Base-by-base conservation (phyloP, 2,888 invertebrate genomes). In the Drosophila neutralis region DNA sequence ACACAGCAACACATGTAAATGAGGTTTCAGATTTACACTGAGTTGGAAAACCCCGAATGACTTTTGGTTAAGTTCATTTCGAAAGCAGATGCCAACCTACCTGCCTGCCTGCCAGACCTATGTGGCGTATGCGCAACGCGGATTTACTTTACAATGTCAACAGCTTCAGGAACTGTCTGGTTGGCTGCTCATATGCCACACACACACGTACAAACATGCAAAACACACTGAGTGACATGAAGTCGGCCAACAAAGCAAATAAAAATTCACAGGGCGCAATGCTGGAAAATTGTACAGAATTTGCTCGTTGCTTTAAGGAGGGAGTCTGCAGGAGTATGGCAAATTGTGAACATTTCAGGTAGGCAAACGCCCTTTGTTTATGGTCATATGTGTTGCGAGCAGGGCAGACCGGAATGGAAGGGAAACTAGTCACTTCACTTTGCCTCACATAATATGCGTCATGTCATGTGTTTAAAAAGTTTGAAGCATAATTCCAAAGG, bases 71-170 rank as follows among this genome's bases (percentile, higher is more conserved):
- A 68, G 67, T 76, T 76, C 42, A 31, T 60, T 70, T 61, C 31
- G 62, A 62, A 64, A 63, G 59, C 71, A 71, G 62, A 31, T 45
- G 45, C 45, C 21, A 24, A 8, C 7, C 45, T 57, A 49, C n/a
- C 27, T 40, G 31, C 7, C 53, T 52, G 73, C 65, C 56, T 59
- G 65, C 33, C 45, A 63, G 69, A 72, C 73, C 60, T 49, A 80
- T 56, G 83, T 40, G 84, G 78, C 89, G 86, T 84, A 84, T 88
- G 69, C 75, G 81, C 82, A 86, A 81, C 87, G 56, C 70, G 75
- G 78, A 77, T 83, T 83, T 85, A 69, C 73, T 78, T 88, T 60
- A 73, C 58, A 83, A 76, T 81, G 81, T 88, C 83, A 86, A 86
- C 78, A 83, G 69, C 65, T 67, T 42, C 52, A 61, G 70, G 45